Conservation (phyloP, 1,140 invertebrate genomes). For the Colletes latitarsis region DNA sequence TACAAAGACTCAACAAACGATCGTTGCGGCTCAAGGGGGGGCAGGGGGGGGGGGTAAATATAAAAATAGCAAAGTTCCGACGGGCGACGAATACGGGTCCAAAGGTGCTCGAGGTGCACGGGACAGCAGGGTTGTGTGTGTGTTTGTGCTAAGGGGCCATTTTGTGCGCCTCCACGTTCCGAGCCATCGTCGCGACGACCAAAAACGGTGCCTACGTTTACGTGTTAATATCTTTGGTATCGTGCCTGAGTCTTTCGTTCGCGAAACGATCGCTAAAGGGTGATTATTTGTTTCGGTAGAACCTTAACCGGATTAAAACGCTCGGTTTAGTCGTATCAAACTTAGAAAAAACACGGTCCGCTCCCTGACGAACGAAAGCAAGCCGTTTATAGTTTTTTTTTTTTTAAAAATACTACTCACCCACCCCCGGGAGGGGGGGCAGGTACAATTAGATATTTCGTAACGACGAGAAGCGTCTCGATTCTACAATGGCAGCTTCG, state of each 20-base stretch:
- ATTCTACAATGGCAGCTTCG: constrained; percentile 62
- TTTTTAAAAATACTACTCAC: constrained; percentile 42
- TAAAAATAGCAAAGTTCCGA: constrained; percentile 17
- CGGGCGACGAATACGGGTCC: neutral
- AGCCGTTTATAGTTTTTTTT: constrained; percentile 8
- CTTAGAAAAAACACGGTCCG: constrained; percentile 45
- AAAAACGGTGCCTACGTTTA: constrained; percentile 70
- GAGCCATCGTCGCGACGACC: constrained; percentile 74
- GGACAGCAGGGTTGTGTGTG: neutral
- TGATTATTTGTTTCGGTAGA: constrained; percentile 22
- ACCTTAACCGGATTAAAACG: constrained; percentile 54
- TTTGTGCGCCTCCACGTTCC: constrained; percentile 74
- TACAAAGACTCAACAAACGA: neutral
- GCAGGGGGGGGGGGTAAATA: neutral
- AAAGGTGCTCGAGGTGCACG: neutral
- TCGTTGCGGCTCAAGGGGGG: neutral
- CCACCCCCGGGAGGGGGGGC: constrained; percentile 21
- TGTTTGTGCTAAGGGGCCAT: constrained; percentile 68
- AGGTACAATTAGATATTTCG: constrained; percentile 45
- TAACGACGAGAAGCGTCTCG: constrained; percentile 51
- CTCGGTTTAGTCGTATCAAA: constrained; percentile 54
- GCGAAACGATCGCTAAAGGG: constrained; percentile 52
- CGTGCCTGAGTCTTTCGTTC: constrained; percentile 77
- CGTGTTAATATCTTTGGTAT: constrained; percentile 79
- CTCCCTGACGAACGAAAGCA: constrained; percentile 34